Percentiles rank a stretch among this genome's conserved stretches.
phyloP scores from a whole-genome alignment of 2,888 invertebrate genomes.

The Prosapia bicincta region DNA sequence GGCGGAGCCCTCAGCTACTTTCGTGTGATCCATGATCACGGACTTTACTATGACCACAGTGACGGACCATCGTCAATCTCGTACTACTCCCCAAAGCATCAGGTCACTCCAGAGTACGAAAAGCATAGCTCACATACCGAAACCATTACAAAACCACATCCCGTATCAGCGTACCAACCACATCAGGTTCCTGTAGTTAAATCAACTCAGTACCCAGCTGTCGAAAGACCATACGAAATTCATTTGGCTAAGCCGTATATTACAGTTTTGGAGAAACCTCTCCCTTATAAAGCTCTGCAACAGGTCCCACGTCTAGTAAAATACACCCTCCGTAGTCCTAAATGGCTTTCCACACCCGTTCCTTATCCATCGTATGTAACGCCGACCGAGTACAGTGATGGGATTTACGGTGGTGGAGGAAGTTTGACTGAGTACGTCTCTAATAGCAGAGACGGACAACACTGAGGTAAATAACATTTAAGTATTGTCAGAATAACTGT shows the following conservation, averaged over 20 bases:
- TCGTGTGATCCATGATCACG: conserved; percentile 32
- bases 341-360: no score
- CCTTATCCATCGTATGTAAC: background rate
- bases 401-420: background rate
- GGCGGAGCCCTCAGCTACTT: conserved; percentile 12
- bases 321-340: no score
- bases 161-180: conserved; percentile 52
- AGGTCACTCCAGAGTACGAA: conserved; percentile 24
- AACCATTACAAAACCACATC: conserved; percentile 47
- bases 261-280: conserved; percentile 46
- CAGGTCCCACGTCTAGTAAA: no score
- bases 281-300: conserved; percentile 49
- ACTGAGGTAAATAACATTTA: background rate
- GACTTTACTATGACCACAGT: background rate
- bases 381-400: background rate
- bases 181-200: conserved; percentile 50
- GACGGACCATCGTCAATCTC: background rate
- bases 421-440: background rate
- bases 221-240: conserved; percentile 43
- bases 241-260: conserved; percentile 43
- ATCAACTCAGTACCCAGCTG: conserved; percentile 45
- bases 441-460: background rate
- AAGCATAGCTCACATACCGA: background rate
- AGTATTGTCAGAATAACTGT: no score
- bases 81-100: background rate